These are phyloP conservation scores for Caenorhabditis angaria DNA, from an alignment of 2,888 invertebrate genomes.

Conservation along the genomic window DNA sequence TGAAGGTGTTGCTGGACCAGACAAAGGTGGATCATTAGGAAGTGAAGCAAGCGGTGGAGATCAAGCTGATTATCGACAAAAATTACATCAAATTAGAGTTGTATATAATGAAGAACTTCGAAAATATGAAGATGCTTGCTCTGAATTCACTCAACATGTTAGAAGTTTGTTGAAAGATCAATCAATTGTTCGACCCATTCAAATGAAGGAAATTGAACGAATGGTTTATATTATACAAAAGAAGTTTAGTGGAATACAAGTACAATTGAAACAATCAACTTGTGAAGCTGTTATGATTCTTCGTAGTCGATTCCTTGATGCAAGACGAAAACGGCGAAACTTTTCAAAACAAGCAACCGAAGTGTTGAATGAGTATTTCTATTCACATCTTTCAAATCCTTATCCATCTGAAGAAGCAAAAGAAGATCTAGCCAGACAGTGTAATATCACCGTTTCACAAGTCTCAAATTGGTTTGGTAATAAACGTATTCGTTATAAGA, in stretches of 20 bases:
- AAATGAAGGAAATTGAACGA: constrained; percentile 85
- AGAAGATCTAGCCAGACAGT: constrained; percentile 97
- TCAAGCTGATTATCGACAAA: constrained; percentile 98
- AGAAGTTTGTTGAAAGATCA: constrained; percentile 78
- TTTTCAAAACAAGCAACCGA: constrained; percentile 99
- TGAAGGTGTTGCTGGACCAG: constrained; percentile 95
- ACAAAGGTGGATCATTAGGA: constrained; percentile 79
- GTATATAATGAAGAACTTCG: constrained; percentile 99
- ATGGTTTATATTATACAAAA: constrained; percentile 99
- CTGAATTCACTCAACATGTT: constrained; percentile 99
- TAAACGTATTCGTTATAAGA: constrained; percentile 99
- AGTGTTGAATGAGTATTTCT: constrained; percentile 98
- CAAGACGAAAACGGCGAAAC: constrained; percentile 86
- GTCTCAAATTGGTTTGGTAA: constrained; percentile 98
- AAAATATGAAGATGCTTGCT: constrained; percentile 99
- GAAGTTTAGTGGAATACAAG: constrained; percentile 79
- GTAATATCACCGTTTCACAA: constrained; percentile 95
- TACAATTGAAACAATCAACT: constrained; percentile 96
- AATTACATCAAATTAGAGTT: constrained; percentile 95
- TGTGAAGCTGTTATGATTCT: constrained; percentile 99
- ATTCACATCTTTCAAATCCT: constrained; percentile 98
- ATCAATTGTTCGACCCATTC: constrained; percentile 78
- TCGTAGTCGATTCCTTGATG: constrained; percentile 78
- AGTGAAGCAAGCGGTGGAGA: constrained; percentile 76
- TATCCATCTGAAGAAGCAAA: constrained; percentile 99